These are phyloP conservation scores for Resseliella maxima DNA, from an alignment of 2,888 invertebrate species.

Conservation along the genomic window DNA sequence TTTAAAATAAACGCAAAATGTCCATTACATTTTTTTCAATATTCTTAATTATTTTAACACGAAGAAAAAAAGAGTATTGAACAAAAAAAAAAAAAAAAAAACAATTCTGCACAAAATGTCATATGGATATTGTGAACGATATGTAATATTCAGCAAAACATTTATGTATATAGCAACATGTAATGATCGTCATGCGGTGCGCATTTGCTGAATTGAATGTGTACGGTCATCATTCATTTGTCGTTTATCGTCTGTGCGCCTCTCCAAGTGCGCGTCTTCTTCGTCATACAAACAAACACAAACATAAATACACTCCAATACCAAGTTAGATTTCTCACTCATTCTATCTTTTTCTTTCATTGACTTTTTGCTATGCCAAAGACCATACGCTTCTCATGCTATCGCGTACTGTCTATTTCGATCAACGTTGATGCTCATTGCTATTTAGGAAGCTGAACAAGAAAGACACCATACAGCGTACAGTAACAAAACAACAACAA, in stretches of 20 bases:
- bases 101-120: background rate
- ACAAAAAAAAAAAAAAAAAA: no score
- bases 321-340: no score
- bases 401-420: background rate
- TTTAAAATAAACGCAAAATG: no score
- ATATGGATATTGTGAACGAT: background rate
- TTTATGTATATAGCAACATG: background rate
- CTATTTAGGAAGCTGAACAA: conserved; percentile 55
- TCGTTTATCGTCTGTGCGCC: background rate
- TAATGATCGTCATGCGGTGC: background rate
- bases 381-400: background rate
- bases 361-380: no score
- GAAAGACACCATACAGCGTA: conserved; percentile 46
- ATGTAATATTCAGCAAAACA: background rate
- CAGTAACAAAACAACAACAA: conserved; percentile 25
- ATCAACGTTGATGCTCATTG: conserved; percentile 50
- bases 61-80: no score
- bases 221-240: no score
- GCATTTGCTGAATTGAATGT: background rate
- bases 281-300: background rate
- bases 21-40: no score
- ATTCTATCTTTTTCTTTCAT: no score
- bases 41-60: no score
- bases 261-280: no score
- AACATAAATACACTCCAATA: background rate